Percentiles rank a stretch among this genome's conserved stretches.
These are phyloP conservation scores for Sympetrum striolatum DNA, from an alignment of 2,888 invertebrate species.

Conservation along the genomic window DNA sequence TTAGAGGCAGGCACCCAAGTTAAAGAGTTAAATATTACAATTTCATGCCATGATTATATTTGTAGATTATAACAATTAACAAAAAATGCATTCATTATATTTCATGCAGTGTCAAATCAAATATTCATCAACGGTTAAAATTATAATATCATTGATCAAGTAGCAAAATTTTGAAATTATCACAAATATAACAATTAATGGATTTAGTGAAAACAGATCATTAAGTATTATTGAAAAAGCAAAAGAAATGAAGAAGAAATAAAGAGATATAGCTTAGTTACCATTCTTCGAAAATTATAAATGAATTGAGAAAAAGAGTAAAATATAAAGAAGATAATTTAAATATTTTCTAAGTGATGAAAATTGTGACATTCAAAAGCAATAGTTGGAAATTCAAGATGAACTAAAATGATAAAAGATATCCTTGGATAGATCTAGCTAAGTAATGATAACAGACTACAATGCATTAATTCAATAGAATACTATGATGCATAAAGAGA, in stretches of 20 bases:
- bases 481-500: background rate
- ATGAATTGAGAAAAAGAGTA: background rate
- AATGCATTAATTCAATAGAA: constrained; percentile 36
- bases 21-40: constrained; percentile 25
- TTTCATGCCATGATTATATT: constrained; percentile 4
- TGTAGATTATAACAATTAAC: background rate
- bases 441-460: no score
- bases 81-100: background rate
- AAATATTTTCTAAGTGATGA: background rate
- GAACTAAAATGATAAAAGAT: no score
- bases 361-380: background rate
- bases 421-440: no score
- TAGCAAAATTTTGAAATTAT: background rate
- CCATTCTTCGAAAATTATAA: background rate
- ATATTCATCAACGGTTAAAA: background rate
- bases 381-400: background rate
- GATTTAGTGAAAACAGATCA: background rate
- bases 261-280: no score
- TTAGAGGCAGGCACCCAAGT: background rate
- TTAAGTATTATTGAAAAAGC: background rate
- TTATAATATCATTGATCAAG: background rate
- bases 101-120: background rate
- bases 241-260: no score
- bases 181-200: background rate
- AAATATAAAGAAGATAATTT: background rate